Conservation (phyloP, 1,140 invertebrate species). For the Thaumetopoea pityocampa region DNA sequence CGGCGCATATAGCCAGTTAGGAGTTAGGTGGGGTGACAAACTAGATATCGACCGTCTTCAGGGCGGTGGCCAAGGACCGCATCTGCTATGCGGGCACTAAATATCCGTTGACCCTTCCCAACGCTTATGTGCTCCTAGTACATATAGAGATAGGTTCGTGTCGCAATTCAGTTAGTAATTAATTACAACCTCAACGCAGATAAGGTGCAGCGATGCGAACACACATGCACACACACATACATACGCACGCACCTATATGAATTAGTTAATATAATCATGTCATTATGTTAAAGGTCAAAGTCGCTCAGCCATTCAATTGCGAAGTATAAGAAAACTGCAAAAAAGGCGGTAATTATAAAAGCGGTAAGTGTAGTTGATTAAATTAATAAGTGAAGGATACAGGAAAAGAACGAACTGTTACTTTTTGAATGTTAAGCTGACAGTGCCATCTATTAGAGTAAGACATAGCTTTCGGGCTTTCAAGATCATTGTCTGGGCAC, state of each 20-base stretch:
- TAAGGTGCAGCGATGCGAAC: slow-evolving; percentile 54
- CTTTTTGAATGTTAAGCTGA: no score
- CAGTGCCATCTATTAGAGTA: no score
- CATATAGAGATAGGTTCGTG: slow-evolving; percentile 27
- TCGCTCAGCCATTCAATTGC: no score
- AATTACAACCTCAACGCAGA: slow-evolving; percentile 67
- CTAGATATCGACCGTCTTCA: slow-evolving; percentile 69
- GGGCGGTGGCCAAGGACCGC: slow-evolving; percentile 68
- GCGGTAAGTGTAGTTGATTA: no score
- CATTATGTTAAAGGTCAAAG: slow-evolving; percentile 15
- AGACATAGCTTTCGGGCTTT: no score
- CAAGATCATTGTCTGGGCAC: no score
- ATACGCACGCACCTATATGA: slow-evolving; percentile 23
- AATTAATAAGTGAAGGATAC: no score
- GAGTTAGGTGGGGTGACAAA: slow-evolving; percentile 61
- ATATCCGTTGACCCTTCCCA: slow-evolving; percentile 65
- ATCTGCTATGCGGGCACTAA: slow-evolving; percentile 71
- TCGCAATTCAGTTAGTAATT: slow-evolving; percentile 63
- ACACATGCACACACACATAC: slow-evolving; percentile 25
- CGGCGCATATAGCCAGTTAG: slow-evolving; percentile 59
- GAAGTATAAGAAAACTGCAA: no score
- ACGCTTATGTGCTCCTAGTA: slow-evolving; percentile 53
- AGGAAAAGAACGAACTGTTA: no score
- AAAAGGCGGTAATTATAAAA: no score
- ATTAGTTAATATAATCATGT: slow-evolving; percentile 11